Evolutionary conservation across 2,113 vertebrate genomes (phyloP).

Genomic region (Clarias magur): DNA sequence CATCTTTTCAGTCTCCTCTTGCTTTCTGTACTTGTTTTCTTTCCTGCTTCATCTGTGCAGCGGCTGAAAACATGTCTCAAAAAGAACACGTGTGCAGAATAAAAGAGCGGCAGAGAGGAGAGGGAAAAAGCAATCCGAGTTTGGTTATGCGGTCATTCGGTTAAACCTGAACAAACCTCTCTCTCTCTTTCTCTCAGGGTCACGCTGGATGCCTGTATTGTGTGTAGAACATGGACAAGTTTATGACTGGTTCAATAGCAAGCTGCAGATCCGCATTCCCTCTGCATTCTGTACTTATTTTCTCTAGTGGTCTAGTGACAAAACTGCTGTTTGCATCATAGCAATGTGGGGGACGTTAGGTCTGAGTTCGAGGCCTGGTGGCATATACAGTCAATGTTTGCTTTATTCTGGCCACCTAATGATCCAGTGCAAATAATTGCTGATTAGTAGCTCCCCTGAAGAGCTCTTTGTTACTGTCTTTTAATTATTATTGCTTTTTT

Average conservation of each 20-base stretch:
- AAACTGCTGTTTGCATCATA: neutral
- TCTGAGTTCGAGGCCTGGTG: conserved; percentile 1
- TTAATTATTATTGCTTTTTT: neutral
- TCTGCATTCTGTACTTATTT: neutral
- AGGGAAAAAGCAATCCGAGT: neutral
- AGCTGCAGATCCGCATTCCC: neutral
- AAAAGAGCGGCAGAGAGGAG: neutral
- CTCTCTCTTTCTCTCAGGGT: too few species aligned
- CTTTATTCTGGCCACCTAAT: conserved; percentile 49
- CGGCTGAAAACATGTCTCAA: conserved; percentile 5
- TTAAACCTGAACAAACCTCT: neutral
- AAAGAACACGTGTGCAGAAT: neutral
- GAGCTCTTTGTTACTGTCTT: neutral
- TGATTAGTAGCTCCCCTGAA: neutral
- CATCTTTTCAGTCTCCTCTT: neutral
- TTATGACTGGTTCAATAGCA: neutral
- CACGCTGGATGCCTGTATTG: neutral
- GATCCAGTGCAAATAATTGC: neutral
- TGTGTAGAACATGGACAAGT: neutral
- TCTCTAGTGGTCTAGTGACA: neutral
- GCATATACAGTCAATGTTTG: conserved; percentile 32
- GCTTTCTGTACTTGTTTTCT: neutral
- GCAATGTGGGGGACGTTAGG: conserved; percentile 21
- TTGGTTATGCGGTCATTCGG: neutral
- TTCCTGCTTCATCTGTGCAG: conserved; percentile 6